phyloP scores from a whole-genome alignment of 2,113 vertebrate species.

The Myrmecobius fasciatus region DNA sequence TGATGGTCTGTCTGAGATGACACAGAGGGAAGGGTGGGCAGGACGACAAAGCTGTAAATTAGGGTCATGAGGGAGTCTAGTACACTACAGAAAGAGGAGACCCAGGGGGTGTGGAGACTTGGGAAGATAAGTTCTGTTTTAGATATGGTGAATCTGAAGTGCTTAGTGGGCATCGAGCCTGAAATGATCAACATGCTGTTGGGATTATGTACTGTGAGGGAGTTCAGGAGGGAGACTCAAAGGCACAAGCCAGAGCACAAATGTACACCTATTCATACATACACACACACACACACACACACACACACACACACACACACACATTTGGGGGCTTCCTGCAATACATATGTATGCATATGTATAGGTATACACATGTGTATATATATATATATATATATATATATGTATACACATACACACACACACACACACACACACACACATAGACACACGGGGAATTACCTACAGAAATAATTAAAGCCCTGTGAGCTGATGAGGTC shows the following conservation, averaged over 20 bases:
- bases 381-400: neutral
- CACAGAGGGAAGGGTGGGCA: neutral
- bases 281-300: neutral
- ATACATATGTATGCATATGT: neutral
- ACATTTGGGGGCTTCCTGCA: neutral
- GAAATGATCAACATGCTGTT: neutral
- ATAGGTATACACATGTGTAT: too few species aligned
- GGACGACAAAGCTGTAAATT: neutral
- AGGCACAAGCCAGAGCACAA: neutral
- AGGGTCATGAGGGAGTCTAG: neutral
- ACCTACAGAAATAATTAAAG: neutral
- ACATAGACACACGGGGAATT: neutral
- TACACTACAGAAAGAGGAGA: neutral
- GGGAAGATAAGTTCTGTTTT: neutral
- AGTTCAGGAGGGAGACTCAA: neutral
- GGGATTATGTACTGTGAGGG: neutral
- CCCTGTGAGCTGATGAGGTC: neutral
- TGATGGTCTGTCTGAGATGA: neutral
- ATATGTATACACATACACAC: too few species aligned
- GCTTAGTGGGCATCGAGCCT: neutral
- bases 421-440: too few species aligned
- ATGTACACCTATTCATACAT: neutral
- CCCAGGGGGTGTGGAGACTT: neutral
- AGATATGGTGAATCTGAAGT: neutral
- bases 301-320: too few species aligned